phyloP scores from a whole-genome alignment of 1,140 invertebrate species.

The Diabrotica virgifera region DNA sequence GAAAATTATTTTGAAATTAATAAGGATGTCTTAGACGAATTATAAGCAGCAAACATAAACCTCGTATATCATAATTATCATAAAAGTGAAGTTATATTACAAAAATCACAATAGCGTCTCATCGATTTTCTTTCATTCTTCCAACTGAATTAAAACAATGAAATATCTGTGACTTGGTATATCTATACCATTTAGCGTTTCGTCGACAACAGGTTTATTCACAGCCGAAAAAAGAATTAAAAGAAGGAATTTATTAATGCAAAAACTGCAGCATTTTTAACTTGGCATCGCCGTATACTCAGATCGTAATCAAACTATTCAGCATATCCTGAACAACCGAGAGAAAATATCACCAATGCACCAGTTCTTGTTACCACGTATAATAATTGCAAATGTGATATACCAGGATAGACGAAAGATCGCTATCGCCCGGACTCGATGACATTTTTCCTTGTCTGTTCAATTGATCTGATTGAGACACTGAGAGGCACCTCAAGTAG shows the following conservation, averaged over 20 bases:
- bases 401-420: constrained; percentile 14
- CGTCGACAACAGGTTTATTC: too few species aligned
- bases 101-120: too few species aligned
- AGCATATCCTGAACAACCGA: constrained; percentile 10
- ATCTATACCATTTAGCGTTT: too few species aligned
- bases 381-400: constrained; percentile 24
- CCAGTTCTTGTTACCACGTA: constrained; percentile 18
- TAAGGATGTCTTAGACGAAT: too few species aligned
- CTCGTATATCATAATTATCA: too few species aligned
- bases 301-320: constrained; percentile 19
- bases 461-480: constrained; percentile 15
- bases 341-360: constrained; percentile 5
- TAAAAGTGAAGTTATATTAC: too few species aligned
- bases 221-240: too few species aligned
- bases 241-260: constrained; percentile 18
- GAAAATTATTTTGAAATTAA: too few species aligned
- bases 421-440: background rate
- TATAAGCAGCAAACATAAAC: too few species aligned
- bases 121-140: too few species aligned
- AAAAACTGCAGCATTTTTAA: constrained; percentile 9
- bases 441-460: constrained; percentile 13
- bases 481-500: constrained; percentile 3
- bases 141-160: too few species aligned
- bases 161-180: too few species aligned
- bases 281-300: background rate